A percentile compares a stretch with the other conserved stretches of the same genome.
Evolutionary conservation across 2,113 vertebrate species (phyloP).

Genomic region (Empidonax traillii): DNA sequence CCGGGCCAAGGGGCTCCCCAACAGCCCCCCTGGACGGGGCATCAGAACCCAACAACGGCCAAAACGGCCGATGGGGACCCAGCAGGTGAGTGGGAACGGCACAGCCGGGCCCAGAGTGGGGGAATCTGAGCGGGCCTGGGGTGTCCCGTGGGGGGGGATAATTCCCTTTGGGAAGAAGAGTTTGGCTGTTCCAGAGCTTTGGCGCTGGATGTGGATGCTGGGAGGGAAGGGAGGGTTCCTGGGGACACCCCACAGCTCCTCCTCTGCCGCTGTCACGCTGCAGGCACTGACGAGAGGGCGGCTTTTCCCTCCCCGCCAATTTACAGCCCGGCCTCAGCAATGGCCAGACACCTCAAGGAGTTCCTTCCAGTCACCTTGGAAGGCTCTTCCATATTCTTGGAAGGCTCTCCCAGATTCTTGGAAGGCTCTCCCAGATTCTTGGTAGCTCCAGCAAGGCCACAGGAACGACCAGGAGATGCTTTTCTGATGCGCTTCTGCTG

Average conservation of each 20-base stretch:
- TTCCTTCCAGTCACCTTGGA: too few species aligned
- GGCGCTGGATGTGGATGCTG: too few species aligned
- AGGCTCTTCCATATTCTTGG: too few species aligned
- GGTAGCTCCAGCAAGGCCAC: not conserved
- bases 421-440: too few species aligned
- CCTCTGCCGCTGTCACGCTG: fast-evolving
- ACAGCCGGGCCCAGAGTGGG: too few species aligned
- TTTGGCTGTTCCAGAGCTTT: not conserved
- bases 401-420: too few species aligned
- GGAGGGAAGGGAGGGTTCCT: not conserved
- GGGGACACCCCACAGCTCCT: not conserved
- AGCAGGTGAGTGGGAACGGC: not conserved
- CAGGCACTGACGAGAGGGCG: not conserved
- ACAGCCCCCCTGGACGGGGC: not conserved
- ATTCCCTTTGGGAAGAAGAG: not conserved
- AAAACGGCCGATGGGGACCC: not conserved
- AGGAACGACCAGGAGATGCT: not conserved
- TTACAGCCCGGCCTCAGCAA: not conserved
- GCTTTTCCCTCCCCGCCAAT: not conserved
- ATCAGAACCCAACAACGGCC: not conserved
- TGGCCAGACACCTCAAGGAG: fast-evolving
- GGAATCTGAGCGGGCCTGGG: too few species aligned
- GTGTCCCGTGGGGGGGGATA: too few species aligned
- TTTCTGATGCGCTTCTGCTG: not conserved
- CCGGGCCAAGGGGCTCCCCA: not conserved